Base-by-base conservation (phyloP, 2,888 invertebrate genomes). In the Chrysina gloriosa region DNA sequence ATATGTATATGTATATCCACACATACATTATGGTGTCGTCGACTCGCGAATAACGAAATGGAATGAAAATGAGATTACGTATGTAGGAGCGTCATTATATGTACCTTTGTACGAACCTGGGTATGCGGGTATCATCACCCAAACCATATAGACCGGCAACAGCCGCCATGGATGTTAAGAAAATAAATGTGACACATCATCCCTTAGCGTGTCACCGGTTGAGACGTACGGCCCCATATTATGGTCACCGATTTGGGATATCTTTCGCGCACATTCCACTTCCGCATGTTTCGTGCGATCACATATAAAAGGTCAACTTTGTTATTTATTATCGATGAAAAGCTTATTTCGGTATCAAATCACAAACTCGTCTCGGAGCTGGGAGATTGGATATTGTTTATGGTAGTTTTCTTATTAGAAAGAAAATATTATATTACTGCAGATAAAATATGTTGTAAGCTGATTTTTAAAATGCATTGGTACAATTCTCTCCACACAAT, bases 61-160 rank as follows among this genome's bases (percentile, higher is more conserved):
- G n/a, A n/a, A n/a, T n/a, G n/a, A n/a, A n/a, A n/a, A n/a, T n/a
- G n/a, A n/a, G n/a, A n/a, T n/a, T n/a, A n/a, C n/a, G n/a, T n/a
- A n/a, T n/a, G n/a, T n/a, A n/a, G n/a, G n/a, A n/a, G n/a, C n/a
- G n/a, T n/a, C n/a, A n/a, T n/a, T n/a, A n/a, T n/a, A n/a, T n/a
- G n/a, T n/a, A n/a, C n/a, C n/a, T n/a, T n/a, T 14, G n/a, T 2
- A 48, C 72, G 36, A 69, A 81, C 81, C 82, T 83, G 75, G 80
- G 81, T 71, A 73, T 76, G 63, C 91, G 88, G 79, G 86, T 85
- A 81, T 92, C 92, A 83, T 92, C 92, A 79, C 92, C 91, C 80
- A 92, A 88, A 77, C 92, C 92, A 82, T 92, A 92, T 69, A 92
- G 88, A 80, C 92, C 92, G 77, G 92, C 92, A 81, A 92, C 92